phyloP scores from a whole-genome alignment of 2,888 invertebrate species.

The Darwinula stevensoni region DNA sequence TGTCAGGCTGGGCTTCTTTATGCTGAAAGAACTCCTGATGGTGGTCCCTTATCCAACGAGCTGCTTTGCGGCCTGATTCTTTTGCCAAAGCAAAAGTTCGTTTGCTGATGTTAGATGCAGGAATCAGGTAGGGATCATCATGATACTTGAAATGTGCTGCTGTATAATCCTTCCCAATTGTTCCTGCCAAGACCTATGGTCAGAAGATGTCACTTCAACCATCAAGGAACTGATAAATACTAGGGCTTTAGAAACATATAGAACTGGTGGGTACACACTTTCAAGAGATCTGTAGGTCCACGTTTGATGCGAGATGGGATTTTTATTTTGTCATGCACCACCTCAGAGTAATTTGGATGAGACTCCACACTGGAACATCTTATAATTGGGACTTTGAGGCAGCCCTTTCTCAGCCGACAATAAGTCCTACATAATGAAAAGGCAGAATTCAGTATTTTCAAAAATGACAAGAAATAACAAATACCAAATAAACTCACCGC shows the following conservation, averaged over 20 bases:
- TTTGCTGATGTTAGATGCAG: conserved; percentile 33
- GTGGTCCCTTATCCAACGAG: conserved; percentile 45
- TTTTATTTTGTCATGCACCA: too few relatives aligned
- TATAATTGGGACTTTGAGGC: too few relatives aligned
- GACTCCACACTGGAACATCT: too few relatives aligned
- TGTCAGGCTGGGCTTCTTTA: conserved; percentile 29
- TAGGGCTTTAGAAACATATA: too few relatives aligned
- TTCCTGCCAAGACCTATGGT: conserved; percentile 32
- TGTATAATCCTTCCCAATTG: conserved; percentile 45
- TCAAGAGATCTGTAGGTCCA: conserved; percentile 47
- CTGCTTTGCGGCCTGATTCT: conserved; percentile 60
- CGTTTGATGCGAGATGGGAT: conserved; percentile 40
- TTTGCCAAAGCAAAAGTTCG: conserved; percentile 44
- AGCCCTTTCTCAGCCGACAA: too few relatives aligned
- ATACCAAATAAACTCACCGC: too few relatives aligned
- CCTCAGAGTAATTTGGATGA: too few relatives aligned
- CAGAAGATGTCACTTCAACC: conserved; percentile 4
- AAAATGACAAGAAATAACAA: too few relatives aligned
- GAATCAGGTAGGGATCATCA: conserved; percentile 67
- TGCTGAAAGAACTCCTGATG: conserved; percentile 36
- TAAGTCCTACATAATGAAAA: too few relatives aligned
- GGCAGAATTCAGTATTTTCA: too few relatives aligned
- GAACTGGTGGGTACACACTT: conserved; percentile 15
- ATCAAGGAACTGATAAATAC: too few relatives aligned
- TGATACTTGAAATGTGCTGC: conserved; percentile 68